Percentiles rank a stretch among this genome's conserved stretches.
phyloP scores from a whole-genome alignment of 2,888 invertebrate genomes.

The Allygus modestus region DNA sequence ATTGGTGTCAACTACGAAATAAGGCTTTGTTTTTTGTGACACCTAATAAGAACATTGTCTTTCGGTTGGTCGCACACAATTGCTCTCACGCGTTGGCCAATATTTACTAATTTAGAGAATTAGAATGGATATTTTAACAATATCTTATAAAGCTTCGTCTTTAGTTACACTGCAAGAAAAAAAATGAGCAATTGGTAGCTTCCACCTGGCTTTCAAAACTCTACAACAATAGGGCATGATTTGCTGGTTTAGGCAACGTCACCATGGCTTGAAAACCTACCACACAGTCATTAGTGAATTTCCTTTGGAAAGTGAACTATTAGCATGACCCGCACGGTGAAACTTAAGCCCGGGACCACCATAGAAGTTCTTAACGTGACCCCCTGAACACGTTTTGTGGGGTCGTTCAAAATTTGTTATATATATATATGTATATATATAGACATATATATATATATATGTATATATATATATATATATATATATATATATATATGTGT shows the following conservation, averaged over 20 bases:
- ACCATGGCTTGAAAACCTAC: background rate
- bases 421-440: no score
- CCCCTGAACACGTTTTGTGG: no score
- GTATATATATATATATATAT: background rate
- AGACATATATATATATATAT: background rate
- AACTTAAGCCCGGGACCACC: no score
- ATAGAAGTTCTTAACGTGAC: no score
- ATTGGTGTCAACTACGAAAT: background rate
- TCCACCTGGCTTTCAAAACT: background rate
- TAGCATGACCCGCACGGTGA: no score
- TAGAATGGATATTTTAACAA: background rate
- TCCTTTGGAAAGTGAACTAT: no score
- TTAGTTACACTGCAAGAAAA: no score
- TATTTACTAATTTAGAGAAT: background rate
- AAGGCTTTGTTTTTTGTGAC: background rate
- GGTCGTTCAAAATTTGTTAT: no score
- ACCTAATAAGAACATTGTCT: background rate
- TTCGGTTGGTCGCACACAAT: background rate
- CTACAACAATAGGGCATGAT: background rate
- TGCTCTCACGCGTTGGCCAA: background rate
- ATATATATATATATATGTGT: background rate
- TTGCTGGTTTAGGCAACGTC: background rate
- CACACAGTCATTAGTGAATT: background rate
- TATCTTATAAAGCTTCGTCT: background rate
- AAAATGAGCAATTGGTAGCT: background rate